Percentiles rank a stretch among this genome's conserved stretches.
Conservation (phyloP, 2,888 invertebrate species). For the Lithosia quadra region DNA sequence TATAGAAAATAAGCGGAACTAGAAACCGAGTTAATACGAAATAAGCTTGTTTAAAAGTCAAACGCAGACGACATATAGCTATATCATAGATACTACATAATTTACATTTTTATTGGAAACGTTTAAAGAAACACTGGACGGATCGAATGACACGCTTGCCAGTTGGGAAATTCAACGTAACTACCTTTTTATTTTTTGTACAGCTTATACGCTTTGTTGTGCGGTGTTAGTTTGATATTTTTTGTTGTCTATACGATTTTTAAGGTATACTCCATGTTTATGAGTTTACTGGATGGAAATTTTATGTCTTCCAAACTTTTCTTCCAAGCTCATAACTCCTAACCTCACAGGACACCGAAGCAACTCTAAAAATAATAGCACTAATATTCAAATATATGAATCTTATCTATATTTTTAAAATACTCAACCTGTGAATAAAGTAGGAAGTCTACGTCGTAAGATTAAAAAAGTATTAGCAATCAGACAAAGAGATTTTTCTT, state of each 20-base stretch:
- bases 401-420: neutral
- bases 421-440: neutral
- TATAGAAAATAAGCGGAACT: constrained; percentile 50
- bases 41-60: constrained; percentile 76
- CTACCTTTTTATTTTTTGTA: constrained; percentile 28
- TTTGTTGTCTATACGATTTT: neutral
- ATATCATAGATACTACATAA: constrained; percentile 68
- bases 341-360: no score
- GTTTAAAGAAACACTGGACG: constrained; percentile 80
- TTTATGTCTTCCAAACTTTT: no score
- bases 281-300: no score
- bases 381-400: neutral
- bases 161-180: constrained; percentile 53
- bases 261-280: no score
- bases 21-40: constrained; percentile 64
- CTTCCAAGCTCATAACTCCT: no score
- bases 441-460: neutral
- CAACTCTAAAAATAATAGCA: neutral
- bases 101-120: constrained; percentile 84
- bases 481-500: constrained; percentile 10
- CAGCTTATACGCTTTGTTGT: constrained; percentile 30
- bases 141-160: constrained; percentile 59
- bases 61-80: constrained; percentile 60
- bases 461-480: constrained; percentile 12
- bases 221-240: constrained; percentile 22